Conservation (phyloP, 2,113 vertebrate species). For the Centrocercus urophasianus region DNA sequence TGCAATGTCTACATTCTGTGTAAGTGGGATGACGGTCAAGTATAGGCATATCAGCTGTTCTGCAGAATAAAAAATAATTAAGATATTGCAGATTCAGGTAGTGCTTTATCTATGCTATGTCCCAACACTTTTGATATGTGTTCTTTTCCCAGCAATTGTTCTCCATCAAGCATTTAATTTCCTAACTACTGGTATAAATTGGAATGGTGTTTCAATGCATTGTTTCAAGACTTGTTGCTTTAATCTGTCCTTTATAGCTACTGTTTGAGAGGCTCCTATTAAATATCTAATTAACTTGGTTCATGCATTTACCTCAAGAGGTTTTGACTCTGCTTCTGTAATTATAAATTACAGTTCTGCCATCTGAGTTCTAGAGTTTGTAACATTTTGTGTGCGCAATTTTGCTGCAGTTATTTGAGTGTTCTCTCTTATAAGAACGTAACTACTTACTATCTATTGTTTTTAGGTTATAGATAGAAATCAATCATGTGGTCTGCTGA, state of each 20-base stretch:
- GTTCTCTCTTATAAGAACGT: background rate
- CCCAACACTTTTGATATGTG: background rate
- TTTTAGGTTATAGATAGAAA: constrained; percentile 72
- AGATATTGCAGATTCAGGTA: background rate
- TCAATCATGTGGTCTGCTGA: constrained; percentile 76
- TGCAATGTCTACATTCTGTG: background rate
- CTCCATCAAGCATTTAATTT: background rate
- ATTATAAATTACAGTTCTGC: background rate
- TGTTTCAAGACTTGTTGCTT: background rate
- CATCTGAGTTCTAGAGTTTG: background rate
- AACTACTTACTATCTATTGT: background rate
- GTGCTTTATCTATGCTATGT: background rate
- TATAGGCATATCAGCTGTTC: background rate
- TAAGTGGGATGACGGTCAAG: background rate
- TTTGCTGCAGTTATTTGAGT: background rate
- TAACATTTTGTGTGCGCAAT: background rate
- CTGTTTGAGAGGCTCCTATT: background rate
- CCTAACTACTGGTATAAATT: background rate
- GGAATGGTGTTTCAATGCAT: background rate
- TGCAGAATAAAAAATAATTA: background rate
- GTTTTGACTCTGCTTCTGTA: background rate
- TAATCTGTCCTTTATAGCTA: background rate
- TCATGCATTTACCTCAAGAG: background rate
- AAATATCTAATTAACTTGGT: background rate
- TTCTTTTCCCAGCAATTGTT: background rate